phyloP scores from a whole-genome alignment of 2,797 vertebrate genomes.

The Ispidina picta region DNA sequence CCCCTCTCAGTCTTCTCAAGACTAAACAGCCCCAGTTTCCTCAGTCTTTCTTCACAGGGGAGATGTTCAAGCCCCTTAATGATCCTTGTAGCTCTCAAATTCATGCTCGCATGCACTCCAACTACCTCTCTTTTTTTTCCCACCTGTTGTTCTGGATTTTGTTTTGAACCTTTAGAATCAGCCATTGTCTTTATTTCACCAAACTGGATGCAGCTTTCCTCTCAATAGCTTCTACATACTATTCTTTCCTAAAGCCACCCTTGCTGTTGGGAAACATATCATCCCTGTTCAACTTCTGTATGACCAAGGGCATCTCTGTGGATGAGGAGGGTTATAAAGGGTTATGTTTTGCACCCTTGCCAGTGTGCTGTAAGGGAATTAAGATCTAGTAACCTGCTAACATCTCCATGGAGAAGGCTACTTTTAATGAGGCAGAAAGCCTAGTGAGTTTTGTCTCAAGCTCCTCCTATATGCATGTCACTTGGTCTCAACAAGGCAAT shows the following conservation, averaged over 20 bases:
- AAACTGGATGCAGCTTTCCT: background rate
- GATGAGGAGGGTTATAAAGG: background rate
- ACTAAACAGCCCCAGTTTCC: too few species aligned
- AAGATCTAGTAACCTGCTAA: background rate
- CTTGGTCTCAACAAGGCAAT: background rate
- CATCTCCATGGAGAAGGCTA: background rate
- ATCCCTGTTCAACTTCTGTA: background rate
- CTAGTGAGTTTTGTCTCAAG: background rate
- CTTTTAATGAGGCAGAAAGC: background rate
- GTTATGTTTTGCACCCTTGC: background rate
- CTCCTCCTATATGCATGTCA: accelerated
- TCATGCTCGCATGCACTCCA: background rate
- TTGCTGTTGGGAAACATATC: background rate
- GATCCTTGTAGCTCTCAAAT: too few species aligned
- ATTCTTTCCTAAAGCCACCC: background rate
- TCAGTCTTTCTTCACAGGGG: too few species aligned
- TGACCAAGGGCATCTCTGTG: background rate
- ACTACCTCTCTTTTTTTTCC: background rate
- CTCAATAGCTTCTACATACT: background rate
- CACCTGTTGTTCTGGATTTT: background rate
- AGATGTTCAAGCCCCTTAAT: too few species aligned
- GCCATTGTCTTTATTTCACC: accelerated
- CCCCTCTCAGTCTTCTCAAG: too few species aligned
- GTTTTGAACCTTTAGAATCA: background rate
- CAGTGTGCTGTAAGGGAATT: background rate